phyloP scores from a whole-genome alignment of 2,797 vertebrate genomes.

The Periophthalmus magnuspinnatus region DNA sequence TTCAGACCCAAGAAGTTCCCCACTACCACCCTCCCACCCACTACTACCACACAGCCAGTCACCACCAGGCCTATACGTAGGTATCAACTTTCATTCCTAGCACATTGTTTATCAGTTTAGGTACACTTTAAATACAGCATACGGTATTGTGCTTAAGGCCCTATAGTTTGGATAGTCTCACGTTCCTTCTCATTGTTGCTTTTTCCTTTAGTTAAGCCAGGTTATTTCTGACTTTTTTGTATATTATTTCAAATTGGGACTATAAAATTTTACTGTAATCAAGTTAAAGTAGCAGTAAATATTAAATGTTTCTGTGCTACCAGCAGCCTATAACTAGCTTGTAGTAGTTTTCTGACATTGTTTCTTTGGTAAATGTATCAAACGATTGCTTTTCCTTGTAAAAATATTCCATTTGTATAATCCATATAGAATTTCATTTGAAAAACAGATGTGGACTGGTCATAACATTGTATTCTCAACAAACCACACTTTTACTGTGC shows the following conservation, averaged over 20 bases:
- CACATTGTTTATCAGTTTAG: not conserved
- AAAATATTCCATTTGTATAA: conserved; percentile 20
- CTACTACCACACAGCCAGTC: conserved; percentile 73
- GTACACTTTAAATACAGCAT: not conserved
- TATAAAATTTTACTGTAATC: not conserved
- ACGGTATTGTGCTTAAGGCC: not conserved
- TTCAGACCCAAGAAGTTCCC: conserved; percentile 91
- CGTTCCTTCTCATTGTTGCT: conserved; percentile 42
- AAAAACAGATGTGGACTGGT: conserved; percentile 51
- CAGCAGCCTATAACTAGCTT: conserved; percentile 15
- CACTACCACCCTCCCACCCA: conserved; percentile 78
- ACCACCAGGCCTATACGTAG: conserved; percentile 85
- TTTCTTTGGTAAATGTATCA: conserved; percentile 44
- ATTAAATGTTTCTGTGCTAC: not conserved
- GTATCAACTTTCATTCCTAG: conserved; percentile 53
- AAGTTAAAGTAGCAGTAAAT: not conserved
- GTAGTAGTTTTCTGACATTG: conserved; percentile 13
- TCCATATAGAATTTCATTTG: conserved; percentile 19
- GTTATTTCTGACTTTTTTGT: conserved; percentile 27
- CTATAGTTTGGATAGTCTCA: conserved; percentile 29
- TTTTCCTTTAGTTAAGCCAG: conserved; percentile 43
- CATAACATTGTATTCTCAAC: conserved; percentile 24
- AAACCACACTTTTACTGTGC: conserved; percentile 7
- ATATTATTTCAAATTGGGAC: conserved; percentile 46
- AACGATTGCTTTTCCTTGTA: conserved; percentile 29